These are phyloP conservation scores for Drosophila lutescens DNA, from an alignment of 2,888 invertebrate genomes.

Conservation along the genomic window DNA sequence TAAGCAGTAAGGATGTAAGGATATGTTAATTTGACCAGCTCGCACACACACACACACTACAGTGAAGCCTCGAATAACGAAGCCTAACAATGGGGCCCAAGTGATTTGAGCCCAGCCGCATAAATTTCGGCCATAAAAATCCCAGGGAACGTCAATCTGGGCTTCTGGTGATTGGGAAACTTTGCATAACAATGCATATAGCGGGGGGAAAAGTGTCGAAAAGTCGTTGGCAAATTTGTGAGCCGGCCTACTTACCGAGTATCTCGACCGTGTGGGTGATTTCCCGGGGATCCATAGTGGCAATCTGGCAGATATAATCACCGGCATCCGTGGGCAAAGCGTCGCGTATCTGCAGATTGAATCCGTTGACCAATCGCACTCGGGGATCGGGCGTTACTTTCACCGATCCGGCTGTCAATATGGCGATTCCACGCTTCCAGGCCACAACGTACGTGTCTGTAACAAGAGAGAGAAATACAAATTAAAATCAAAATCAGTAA, in stretches of 20 bases:
- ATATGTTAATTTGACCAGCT: conserved; percentile 72
- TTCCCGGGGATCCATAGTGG: conserved; percentile 87
- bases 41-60: conserved; percentile 49
- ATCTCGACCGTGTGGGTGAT: conserved; percentile 89
- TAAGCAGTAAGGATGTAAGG: conserved; percentile 66
- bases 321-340: conserved; percentile 88
- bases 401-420: conserved; percentile 87
- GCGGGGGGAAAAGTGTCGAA: conserved; percentile 22
- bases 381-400: conserved; percentile 88
- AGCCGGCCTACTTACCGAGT: conserved; percentile 85
- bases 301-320: conserved; percentile 89
- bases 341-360: conserved; percentile 88
- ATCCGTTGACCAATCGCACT: conserved; percentile 87
- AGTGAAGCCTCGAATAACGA: conserved; percentile 59
- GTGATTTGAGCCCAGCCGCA: conserved; percentile 69
- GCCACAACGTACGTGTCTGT: conserved; percentile 87
- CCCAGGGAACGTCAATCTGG: conserved; percentile 44
- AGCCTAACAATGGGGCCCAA: conserved; percentile 76
- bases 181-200: conserved; percentile 73
- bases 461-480: conserved; percentile 7
- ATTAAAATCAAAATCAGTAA: conserved; percentile 4
- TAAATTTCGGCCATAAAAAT: conserved; percentile 70
- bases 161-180: conserved; percentile 21
- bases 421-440: conserved; percentile 88
- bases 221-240: conserved; percentile 36